These are phyloP conservation scores for Protonemura montana DNA, from an alignment of 2,888 invertebrate genomes.

Conservation along the genomic window DNA sequence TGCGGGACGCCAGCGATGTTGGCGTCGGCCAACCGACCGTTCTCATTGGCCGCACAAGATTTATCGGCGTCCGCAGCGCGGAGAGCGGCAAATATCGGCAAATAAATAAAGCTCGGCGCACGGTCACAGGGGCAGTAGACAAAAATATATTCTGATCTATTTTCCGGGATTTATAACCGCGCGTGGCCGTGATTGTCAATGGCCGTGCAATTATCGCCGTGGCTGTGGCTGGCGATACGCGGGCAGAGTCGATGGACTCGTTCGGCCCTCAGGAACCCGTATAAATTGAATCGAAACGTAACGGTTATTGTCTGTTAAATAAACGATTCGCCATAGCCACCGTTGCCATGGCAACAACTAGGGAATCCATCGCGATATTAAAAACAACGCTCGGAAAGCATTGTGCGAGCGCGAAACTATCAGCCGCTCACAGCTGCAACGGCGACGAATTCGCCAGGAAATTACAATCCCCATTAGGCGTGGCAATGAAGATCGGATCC, in stretches of 20 bases:
- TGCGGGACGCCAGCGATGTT: no score
- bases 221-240: not conserved
- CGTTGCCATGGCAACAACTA: not conserved
- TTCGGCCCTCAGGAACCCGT: not conserved
- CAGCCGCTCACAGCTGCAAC: not conserved
- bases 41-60: no score
- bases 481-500: not conserved
- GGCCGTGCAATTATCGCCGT: not conserved
- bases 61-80: no score
- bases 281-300: not conserved
- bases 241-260: not conserved
- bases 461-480: not conserved
- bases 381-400: not conserved
- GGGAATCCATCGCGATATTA: not conserved
- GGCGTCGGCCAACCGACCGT: no score
- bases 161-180: no score
- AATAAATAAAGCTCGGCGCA: no score
- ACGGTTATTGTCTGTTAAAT: not conserved
- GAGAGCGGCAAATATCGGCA: no score
- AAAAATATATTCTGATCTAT: no score
- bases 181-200: no score
- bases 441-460: not conserved
- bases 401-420: not conserved
- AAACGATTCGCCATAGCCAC: not conserved
- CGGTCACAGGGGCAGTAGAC: no score